These are phyloP conservation scores for Oxyruncus cristatus DNA, from an alignment of 2,113 vertebrate genomes.

Conservation along the genomic window DNA sequence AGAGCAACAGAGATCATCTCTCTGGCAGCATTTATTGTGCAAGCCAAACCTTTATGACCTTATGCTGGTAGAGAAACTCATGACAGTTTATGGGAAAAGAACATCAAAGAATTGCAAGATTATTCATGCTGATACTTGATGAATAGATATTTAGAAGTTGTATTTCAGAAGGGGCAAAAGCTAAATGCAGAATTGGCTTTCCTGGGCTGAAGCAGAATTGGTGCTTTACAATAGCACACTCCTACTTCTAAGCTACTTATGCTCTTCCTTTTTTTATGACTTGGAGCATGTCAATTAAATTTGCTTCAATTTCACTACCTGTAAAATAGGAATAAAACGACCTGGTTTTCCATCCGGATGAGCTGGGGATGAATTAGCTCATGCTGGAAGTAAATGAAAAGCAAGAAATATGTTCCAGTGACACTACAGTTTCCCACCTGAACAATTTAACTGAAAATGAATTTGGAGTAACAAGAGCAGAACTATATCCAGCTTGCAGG, in stretches of 20 bases:
- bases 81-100: conserved; percentile 26
- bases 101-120: conserved; percentile 13
- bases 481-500: neutral
- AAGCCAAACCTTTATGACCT: conserved; percentile 34
- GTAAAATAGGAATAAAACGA: conserved; percentile 17
- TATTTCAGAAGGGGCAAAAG: conserved; percentile 7
- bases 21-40: conserved; percentile 27
- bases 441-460: conserved; percentile 25
- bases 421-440: neutral
- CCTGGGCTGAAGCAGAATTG: neutral
- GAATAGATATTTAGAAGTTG: conserved; percentile 19
- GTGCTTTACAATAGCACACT: neutral
- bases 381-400: conserved; percentile 20
- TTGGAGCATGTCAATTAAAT: neutral
- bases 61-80: neutral
- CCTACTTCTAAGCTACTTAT: neutral
- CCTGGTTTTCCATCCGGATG: neutral
- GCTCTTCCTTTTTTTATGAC: conserved; percentile 8
- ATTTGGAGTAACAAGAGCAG: conserved; percentile 20
- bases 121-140: conserved; percentile 1
- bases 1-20: conserved; percentile 22
- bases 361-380: conserved; percentile 35
- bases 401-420: neutral
- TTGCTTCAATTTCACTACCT: conserved; percentile 10
- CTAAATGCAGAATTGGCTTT: neutral